Evolutionary conservation across 2,888 invertebrate genomes (phyloP), one percentile per base, ranked within the genome.

Genomic region (Calephelis perditalis): DNA sequence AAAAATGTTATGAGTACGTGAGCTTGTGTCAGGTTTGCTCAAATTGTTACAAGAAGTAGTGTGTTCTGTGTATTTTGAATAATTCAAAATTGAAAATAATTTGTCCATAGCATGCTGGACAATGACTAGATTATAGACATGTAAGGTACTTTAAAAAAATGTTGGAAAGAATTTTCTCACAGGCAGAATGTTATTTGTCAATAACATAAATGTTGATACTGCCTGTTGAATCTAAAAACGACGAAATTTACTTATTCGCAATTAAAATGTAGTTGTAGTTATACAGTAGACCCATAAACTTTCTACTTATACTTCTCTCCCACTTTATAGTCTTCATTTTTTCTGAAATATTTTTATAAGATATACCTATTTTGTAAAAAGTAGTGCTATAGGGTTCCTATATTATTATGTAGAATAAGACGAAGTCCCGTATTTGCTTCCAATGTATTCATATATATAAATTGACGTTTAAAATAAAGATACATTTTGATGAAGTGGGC

Each of bases 391-490:
- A 60, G 60, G 62, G 67, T 66, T 67, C 65, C 63, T 68, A 64
- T 62, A 60, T 26, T 65, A 62, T 66, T 56, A 35, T 26, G 10
- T 65, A 66, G 62, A 52, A 37, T 69, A 69, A 71, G 69, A 59
- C 62, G 59, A 61, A 77, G 84, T 84, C 84, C 86, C 85, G 81
- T 84, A 75, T 71, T 82, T 82, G 88, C 88, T 89, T 89, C 88
- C 88, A 87, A 78, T 67, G 73, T 76, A 76, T 80, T 77, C 82
- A 76, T 86, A 86, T 82, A 78, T 84, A 84, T 70, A 71, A 83
- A 79, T 70, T 81, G 77, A 80, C 78, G 73, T 82, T 60, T 62
- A 75, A 75, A 82, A 82, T 82, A 82, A 84, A 86, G 71, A 79
- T 69, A 79, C 77, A 76, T 82, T 83, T 81, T 78, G 78, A 75